A percentile compares a stretch with the other conserved stretches of the same genome.
Conservation (phyloP, 2,888 invertebrate genomes). For the Cryptocephalus primarius region DNA sequence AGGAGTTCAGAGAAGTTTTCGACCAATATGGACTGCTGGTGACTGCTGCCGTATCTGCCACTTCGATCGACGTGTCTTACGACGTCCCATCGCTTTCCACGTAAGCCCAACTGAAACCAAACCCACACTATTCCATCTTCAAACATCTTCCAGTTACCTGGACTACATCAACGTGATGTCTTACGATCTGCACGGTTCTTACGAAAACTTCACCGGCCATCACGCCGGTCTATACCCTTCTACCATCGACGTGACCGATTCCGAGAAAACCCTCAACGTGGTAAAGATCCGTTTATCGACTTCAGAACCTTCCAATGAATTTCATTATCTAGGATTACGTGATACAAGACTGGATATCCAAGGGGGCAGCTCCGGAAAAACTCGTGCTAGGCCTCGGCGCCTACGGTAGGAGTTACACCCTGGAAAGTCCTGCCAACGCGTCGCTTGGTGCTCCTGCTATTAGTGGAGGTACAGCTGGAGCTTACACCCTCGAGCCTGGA, state of each 20-base stretch:
- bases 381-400: slow-evolving; percentile 57
- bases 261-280: slow-evolving; percentile 28
- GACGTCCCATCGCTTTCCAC: slow-evolving; percentile 9
- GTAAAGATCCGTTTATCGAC: not conserved
- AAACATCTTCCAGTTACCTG: slow-evolving; percentile 35
- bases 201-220: slow-evolving; percentile 52
- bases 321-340: not conserved
- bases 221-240: slow-evolving; percentile 54
- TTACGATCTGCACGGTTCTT: slow-evolving; percentile 54
- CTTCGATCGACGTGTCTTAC: slow-evolving; percentile 9
- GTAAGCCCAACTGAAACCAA: slow-evolving; percentile 4
- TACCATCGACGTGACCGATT: slow-evolving; percentile 34
- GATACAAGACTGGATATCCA: slow-evolving; percentile 36
- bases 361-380: slow-evolving; percentile 50
- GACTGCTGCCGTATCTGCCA: slow-evolving; percentile 47
- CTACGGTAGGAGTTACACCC: slow-evolving; percentile 58
- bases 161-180: slow-evolving; percentile 43
- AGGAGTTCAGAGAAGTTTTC: slow-evolving; percentile 1
- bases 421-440: slow-evolving; percentile 36
- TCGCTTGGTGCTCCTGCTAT: slow-evolving; percentile 44
- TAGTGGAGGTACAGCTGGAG: slow-evolving; percentile 50
- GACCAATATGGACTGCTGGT: slow-evolving; percentile 38
- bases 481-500: slow-evolving; percentile 51
- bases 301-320: not conserved
- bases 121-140: not conserved